These are phyloP conservation scores for Trissolcus brochymenae DNA, from an alignment of 2,888 invertebrate species.

Conservation along the genomic window DNA sequence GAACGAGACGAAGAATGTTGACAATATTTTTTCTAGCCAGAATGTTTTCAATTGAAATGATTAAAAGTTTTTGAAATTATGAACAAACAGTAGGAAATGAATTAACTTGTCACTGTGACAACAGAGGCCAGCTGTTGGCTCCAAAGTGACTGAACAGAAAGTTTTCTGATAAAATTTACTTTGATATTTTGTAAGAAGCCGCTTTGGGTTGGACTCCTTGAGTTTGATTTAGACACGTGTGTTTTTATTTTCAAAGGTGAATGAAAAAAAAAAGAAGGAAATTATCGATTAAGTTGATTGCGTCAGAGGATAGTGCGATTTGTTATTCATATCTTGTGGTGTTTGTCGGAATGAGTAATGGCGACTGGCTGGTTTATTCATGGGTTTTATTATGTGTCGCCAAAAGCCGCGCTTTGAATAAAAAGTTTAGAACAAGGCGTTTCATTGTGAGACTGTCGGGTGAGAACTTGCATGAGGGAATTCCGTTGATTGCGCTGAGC, in stretches of 20 bases:
- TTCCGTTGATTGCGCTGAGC: constrained; percentile 11
- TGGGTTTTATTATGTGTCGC: constrained; percentile 30
- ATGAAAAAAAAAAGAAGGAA: constrained; percentile 10
- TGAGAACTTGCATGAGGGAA: constrained; percentile 9
- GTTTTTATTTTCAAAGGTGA: background rate
- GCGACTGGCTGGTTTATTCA: constrained; percentile 17
- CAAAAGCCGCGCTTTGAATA: constrained; percentile 25
- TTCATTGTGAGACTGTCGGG: constrained; percentile 15
- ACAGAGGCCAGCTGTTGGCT: constrained; percentile 1
- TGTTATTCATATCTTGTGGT: constrained; percentile 24
- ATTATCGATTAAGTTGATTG: constrained; percentile 32
- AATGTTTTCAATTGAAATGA: too few species aligned
- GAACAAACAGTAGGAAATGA: too few species aligned
- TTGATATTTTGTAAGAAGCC: too few species aligned
- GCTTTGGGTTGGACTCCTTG: too few species aligned
- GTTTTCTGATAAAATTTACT: too few species aligned
- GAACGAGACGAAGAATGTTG: too few species aligned
- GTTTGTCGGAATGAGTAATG: constrained; percentile 26
- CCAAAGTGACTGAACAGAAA: background rate
- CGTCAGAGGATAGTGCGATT: constrained; percentile 13
- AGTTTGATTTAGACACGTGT: background rate
- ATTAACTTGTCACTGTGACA: too few species aligned
- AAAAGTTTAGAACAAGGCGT: constrained; percentile 13
- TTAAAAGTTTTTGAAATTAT: too few species aligned
- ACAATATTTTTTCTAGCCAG: too few species aligned